phyloP scores from a whole-genome alignment of 2,113 vertebrate genomes.

The Ardeotis arabs region DNA sequence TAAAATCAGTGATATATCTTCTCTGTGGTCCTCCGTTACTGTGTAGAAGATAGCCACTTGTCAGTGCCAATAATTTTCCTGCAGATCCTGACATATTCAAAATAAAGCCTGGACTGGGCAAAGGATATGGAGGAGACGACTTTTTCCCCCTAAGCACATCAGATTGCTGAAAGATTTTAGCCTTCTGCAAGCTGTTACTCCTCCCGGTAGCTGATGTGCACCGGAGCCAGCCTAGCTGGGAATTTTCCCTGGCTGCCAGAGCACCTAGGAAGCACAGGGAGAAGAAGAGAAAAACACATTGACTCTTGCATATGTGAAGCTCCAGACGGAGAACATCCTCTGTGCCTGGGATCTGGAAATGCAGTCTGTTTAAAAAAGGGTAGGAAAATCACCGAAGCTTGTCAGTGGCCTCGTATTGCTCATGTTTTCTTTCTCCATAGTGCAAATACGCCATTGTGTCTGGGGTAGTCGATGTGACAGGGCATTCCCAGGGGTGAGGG shows the following conservation, averaged over 20 bases:
- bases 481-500: not conserved
- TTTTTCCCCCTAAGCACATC: not conserved
- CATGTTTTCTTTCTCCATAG: not conserved
- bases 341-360: constrained; percentile 25
- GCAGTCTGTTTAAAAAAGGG: constrained; percentile 22
- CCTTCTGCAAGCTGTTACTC: not conserved
- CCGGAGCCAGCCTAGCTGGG: not conserved
- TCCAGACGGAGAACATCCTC: constrained; percentile 36
- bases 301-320: constrained; percentile 19
- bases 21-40: fast-evolving
- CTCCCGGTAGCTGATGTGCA: not conserved
- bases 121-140: not conserved
- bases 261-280: not conserved
- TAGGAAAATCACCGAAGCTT: not conserved
- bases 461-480: not conserved
- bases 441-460: not conserved
- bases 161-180: not conserved
- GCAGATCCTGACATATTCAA: not conserved
- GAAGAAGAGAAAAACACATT: constrained; percentile 12
- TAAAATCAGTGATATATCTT: not conserved
- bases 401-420: not conserved
- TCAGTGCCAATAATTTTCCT: not conserved
- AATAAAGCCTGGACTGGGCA: not conserved
- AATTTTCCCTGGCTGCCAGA: not conserved
- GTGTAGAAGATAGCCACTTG: not conserved